Evolutionary conservation across 2,888 invertebrate species (phyloP).

Genomic region (Isotomurus palustris): DNA sequence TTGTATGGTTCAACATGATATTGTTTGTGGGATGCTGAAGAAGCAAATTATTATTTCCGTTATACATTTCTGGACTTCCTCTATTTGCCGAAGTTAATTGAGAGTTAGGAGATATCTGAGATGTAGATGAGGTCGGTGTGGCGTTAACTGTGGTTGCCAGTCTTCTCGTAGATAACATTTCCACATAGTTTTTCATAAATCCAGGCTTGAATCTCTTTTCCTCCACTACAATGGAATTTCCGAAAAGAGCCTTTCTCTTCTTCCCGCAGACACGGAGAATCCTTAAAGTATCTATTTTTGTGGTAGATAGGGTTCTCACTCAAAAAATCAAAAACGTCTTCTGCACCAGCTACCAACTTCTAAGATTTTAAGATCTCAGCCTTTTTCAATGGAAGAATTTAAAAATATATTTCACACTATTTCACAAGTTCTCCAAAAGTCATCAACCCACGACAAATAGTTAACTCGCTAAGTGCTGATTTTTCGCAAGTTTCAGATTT

Average conservation of each 20-base stretch:
- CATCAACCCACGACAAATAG: too few species aligned
- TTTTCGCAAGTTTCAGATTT: too few species aligned
- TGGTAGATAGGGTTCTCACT: background rate
- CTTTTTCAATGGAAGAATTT: too few species aligned
- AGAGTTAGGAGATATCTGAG: background rate
- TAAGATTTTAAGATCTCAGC: too few species aligned
- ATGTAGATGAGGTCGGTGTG: background rate
- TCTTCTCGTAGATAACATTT: constrained; percentile 44
- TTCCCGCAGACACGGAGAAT: too few species aligned
- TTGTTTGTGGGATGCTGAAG: too few species aligned
- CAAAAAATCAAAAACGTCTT: background rate
- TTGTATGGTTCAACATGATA: background rate
- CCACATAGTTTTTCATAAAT: constrained; percentile 38
- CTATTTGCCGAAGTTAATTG: constrained; percentile 1
- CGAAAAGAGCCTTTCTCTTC: too few species aligned
- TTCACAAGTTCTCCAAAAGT: too few species aligned
- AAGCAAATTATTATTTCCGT: constrained; percentile 5
- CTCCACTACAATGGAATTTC: background rate
- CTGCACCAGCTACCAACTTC: background rate
- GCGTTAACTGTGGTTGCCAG: constrained; percentile 15
- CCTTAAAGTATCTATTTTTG: background rate
- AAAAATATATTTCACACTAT: too few species aligned
- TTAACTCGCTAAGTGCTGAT: too few species aligned
- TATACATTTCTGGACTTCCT: too few species aligned
- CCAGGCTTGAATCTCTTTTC: background rate